Evolutionary conservation across 2,888 invertebrate species (phyloP), one percentile per base, ranked within the genome.

Genomic region (Amphipyra berbera): DNA sequence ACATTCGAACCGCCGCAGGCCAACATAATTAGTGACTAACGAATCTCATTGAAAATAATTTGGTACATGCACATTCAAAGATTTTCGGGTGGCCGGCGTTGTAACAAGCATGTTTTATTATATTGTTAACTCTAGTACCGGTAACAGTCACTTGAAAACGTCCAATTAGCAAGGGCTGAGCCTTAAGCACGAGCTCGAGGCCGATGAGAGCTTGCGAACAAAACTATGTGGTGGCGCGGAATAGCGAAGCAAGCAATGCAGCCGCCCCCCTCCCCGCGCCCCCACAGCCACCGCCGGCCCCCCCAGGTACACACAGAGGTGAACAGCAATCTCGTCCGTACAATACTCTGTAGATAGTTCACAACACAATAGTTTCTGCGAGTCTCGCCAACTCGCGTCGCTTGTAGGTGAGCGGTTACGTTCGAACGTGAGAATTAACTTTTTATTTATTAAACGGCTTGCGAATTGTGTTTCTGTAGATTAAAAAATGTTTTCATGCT

Each of bases 181-280:
- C 90, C 92, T 92, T 92, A 90, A 92, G 83, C 81, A 81, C 76
- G 74, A 82, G 88, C 88, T 88, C 78, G 84, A 88, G 86, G 84
- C 86, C 87, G 89, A 84, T 83, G 88, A 88, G 89, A 88, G 91
- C 85, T 88, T 87, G 90, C 86, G 92, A 91, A 91, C 92, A 91
- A 90, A 91, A 91, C 91, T 92, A 89, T 90, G 91, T 85, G 91
- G 91, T 86, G 88, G 88, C 79, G 82, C 81, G 84, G 84, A 86
- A 88, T 88, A 88, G 88, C 87, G 84, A 78, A 86, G 88, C 85
- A 88, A 88, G 88, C 88, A 83, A 84, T 84, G 85, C 87, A 82
- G 77, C 77, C 79, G 66, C 73, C 72, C 65, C 75, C 75, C 68
- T 69, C 75, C 75, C 72, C 79, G 73, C 78, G 48, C 47, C 37